A percentile compares a stretch with the other conserved stretches of the same genome.
Evolutionary conservation across 2,113 vertebrate species (phyloP).

Genomic region (Halichoeres trimaculatus): DNA sequence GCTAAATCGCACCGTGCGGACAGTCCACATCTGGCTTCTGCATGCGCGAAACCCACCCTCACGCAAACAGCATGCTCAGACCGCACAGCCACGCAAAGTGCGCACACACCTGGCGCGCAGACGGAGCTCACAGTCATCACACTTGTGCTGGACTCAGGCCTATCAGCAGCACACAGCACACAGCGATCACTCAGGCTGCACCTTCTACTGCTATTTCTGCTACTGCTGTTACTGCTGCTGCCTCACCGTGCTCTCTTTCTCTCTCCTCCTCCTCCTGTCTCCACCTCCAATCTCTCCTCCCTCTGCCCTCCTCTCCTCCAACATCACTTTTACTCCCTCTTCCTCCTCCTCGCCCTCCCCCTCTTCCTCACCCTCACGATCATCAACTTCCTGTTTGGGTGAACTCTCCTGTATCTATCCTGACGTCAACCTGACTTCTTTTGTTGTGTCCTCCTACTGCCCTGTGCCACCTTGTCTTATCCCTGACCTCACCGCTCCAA

Average conservation of each 20-base stretch:
- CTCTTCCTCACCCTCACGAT: slow-evolving; percentile 26
- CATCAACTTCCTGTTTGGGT: slow-evolving; percentile 75
- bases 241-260: slow-evolving; percentile 88
- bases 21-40: slow-evolving; percentile 58
- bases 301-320: slow-evolving; percentile 52
- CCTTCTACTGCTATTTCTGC: slow-evolving; percentile 85
- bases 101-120: slow-evolving; percentile 46
- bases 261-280: slow-evolving; percentile 87
- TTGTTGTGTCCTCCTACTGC: slow-evolving; percentile 48
- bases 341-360: slow-evolving; percentile 34
- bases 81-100: slow-evolving; percentile 49
- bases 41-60: slow-evolving; percentile 48
- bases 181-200: slow-evolving; percentile 77
- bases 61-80: slow-evolving; percentile 61
- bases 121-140: slow-evolving; percentile 56
- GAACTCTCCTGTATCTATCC: slow-evolving; percentile 83
- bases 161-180: slow-evolving; percentile 64
- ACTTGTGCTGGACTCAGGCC: slow-evolving; percentile 44
- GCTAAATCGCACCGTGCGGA: slow-evolving; percentile 58
- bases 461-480: slow-evolving; percentile 82
- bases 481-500: slow-evolving; percentile 65
- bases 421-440: slow-evolving; percentile 62
- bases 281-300: slow-evolving; percentile 68
- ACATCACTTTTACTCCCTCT: slow-evolving; percentile 35
- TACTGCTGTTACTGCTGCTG: slow-evolving; percentile 85